These are phyloP conservation scores for Pseudomyrmex flavicornis DNA, from an alignment of 1,140 invertebrate species.

Conservation along the genomic window DNA sequence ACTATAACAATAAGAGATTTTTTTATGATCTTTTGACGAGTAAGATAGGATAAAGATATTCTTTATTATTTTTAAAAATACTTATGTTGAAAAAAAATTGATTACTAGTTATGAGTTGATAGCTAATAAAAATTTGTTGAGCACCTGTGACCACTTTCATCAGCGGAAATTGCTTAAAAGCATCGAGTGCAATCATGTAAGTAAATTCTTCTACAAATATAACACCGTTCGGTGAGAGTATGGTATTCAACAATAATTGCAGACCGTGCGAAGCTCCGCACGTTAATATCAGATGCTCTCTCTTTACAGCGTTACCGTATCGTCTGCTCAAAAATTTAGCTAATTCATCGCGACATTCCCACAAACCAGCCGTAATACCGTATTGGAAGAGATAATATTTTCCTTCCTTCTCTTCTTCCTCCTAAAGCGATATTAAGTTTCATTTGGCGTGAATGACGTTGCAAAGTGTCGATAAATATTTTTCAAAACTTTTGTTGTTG, in stretches of 20 bases:
- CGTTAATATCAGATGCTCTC: constrained; percentile 88
- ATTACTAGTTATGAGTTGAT: not conserved
- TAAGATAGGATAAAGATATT: too few species aligned
- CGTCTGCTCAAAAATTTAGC: constrained; percentile 84
- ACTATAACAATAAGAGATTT: constrained; percentile 78
- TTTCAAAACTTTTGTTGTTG: not conserved
- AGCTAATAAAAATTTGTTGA: not conserved
- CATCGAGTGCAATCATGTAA: constrained; percentile 88
- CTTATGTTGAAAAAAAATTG: not conserved
- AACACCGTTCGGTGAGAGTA: constrained; percentile 86
- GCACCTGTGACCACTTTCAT: constrained; percentile 86
- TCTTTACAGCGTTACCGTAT: constrained; percentile 83
- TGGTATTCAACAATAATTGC: constrained; percentile 86
- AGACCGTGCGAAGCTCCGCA: constrained; percentile 88
- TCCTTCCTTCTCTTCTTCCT: constrained; percentile 82
- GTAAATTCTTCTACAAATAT: constrained; percentile 90
- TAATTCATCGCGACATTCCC: constrained; percentile 85
- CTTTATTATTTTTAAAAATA: not conserved
- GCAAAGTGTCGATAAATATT: constrained; percentile 6
- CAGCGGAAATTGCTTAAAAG: constrained; percentile 86
- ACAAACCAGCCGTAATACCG: constrained; percentile 84
- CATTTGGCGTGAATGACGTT: not conserved
- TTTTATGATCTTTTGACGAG: too few species aligned
- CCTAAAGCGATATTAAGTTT: constrained; percentile 72
- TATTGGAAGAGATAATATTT: constrained; percentile 87